Evolutionary conservation across 2,797 vertebrate genomes (phyloP), one percentile per base, ranked within the genome.

Genomic region (Pseudochromis fuscus): DNA sequence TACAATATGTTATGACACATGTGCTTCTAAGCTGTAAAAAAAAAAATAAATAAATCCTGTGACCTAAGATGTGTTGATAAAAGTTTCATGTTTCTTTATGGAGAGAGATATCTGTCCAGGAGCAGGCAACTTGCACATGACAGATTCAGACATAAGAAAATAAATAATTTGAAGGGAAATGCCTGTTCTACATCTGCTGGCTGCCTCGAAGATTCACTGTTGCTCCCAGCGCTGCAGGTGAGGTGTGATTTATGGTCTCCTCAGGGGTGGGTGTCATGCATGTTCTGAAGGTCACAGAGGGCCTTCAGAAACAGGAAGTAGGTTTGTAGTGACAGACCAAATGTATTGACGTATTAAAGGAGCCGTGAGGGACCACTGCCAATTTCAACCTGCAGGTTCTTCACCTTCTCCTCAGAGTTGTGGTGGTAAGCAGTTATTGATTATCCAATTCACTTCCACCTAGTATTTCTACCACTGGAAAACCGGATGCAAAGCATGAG

Each of bases 201-300:
- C 3, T 33, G 37, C 33, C 25, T 49, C 21, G 2, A 12, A 19
- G 35, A 18, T 48, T 23, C 7, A 31, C 9, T 58, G 30, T 11
- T 53, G 21, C 57, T 46, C 9, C 13, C 16, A 42, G 31, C 24
- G 37, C 35, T 46, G 25, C 16, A 52, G 27, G 27, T 35, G 35
- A 33, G 23, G 13, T 4, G 1, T 52, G 24, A 53, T 57, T 66
- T 27, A 42, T 1, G 52, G 9, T 38, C 16, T 19, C 18, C 18
- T 35, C 15, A 38, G 21, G 19, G n/a, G n/a, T 7, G 66, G 21
- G 12, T 13, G 35, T 75, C 37, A 59, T 24, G 9, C 48, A 35
- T 35, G 23, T 38, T 67, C n/a, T 62, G 7, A 45, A 63, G 68
- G 35, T 59, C 46, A 62, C 12, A 40, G 31, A 65, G 66, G n/a